These are phyloP conservation scores for Peromyscus melanophrys DNA, from an alignment of 2,797 vertebrate genomes.

Conservation along the genomic window DNA sequence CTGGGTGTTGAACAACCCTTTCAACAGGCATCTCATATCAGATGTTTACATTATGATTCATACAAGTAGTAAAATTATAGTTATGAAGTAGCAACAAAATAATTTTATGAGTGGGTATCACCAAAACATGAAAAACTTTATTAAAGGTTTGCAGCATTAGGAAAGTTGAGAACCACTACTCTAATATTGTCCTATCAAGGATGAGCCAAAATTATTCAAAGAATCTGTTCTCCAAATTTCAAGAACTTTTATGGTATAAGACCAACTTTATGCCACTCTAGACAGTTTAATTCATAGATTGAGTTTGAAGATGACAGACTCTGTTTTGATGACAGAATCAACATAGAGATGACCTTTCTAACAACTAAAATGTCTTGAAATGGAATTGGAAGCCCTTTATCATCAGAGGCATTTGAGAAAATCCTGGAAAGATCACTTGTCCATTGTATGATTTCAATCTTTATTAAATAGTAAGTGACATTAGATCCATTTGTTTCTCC, in stretches of 20 bases:
- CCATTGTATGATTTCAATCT: neutral
- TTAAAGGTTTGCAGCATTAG: neutral
- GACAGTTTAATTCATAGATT: neutral
- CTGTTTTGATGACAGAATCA: neutral
- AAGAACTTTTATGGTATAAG: neutral
- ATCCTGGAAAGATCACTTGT: neutral
- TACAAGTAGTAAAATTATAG: neutral
- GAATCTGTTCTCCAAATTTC: constrained; percentile 8
- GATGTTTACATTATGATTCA: neutral
- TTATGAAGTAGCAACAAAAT: neutral
- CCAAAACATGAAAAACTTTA: neutral
- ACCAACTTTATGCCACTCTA: neutral
- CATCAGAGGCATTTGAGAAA: neutral
- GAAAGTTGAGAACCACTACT: neutral
- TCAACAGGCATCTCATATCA: neutral
- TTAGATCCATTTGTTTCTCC: neutral
- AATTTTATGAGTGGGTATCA: neutral
- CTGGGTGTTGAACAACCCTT: neutral
- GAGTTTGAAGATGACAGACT: neutral
- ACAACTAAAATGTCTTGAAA: neutral
- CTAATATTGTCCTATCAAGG: neutral
- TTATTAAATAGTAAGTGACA: neutral
- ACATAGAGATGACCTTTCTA: neutral
- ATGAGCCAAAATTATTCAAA: neutral
- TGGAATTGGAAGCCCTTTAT: neutral